Evolutionary conservation across 37 sponge, comb jelly and placozoan genomes (phyloP).

Genomic region (Spongilla lacustris): DNA sequence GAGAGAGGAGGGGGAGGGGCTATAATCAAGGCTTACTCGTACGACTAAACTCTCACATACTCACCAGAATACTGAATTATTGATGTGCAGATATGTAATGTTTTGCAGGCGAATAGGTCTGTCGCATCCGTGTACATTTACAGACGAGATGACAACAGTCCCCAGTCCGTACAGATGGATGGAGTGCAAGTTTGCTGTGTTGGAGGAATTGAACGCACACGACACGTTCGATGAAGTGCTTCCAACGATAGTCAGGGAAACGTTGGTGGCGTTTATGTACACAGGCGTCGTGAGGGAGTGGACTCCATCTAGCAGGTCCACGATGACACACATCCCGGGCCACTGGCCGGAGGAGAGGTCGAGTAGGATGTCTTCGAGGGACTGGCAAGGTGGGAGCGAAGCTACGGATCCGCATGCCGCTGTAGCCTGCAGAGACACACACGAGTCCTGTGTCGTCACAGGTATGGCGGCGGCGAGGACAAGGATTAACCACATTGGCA

Average conservation of each 20-base stretch:
- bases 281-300: background rate
- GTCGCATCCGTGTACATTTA: background rate
- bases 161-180: background rate
- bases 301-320: background rate
- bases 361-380: background rate
- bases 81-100: background rate
- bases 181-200: background rate
- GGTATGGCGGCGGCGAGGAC: background rate
- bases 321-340: background rate
- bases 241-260: background rate
- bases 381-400: background rate
- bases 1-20: too few relatives aligned
- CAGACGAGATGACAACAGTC: background rate
- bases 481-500: background rate
- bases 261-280: background rate
- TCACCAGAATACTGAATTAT: background rate
- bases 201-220: background rate
- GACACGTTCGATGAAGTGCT: background rate
- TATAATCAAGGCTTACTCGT: background rate
- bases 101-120: slow-evolving; percentile 3
- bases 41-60: background rate
- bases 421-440: background rate
- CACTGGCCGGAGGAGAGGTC: background rate
- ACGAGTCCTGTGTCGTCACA: background rate
- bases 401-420: background rate